Evolutionary conservation across 2,113 vertebrate species (phyloP).

Genomic region (Hyperopisus bebe): DNA sequence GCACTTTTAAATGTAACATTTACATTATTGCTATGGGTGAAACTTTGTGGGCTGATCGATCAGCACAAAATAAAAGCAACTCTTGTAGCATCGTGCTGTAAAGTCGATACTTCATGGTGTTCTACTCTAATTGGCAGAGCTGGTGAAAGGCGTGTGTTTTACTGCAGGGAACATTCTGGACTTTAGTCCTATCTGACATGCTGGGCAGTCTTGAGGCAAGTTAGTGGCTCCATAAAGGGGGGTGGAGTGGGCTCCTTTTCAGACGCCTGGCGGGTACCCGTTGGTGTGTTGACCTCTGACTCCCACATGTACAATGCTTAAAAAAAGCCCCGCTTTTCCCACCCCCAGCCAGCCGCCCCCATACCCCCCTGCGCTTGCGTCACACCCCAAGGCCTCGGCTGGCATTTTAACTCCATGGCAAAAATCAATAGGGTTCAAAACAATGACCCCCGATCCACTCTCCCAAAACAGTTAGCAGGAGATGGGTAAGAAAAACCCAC

Average conservation of each 20-base stretch:
- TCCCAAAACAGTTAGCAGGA: neutral
- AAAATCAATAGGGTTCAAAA: slow-evolving; percentile 5
- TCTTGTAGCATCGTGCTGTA: neutral
- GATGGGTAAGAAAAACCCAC: neutral
- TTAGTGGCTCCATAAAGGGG: neutral
- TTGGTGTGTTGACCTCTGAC: neutral
- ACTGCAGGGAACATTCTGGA: neutral
- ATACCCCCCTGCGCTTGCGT: neutral
- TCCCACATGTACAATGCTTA: neutral
- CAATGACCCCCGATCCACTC: neutral
- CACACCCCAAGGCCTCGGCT: neutral
- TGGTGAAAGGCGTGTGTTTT: neutral
- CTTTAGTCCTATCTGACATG: neutral
- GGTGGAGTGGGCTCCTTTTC: neutral
- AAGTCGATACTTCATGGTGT: neutral
- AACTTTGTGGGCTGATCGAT: neutral
- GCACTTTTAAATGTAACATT: neutral
- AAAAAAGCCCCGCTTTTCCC: neutral
- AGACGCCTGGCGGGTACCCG: neutral
- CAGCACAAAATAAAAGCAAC: neutral
- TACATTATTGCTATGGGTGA: neutral
- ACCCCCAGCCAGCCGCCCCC: neutral
- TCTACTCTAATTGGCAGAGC: neutral
- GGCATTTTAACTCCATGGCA: neutral
- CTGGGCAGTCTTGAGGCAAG: neutral